These are phyloP conservation scores for Drosophila cyrtoloma DNA, from an alignment of 2,888 invertebrate species.

Conservation along the genomic window DNA sequence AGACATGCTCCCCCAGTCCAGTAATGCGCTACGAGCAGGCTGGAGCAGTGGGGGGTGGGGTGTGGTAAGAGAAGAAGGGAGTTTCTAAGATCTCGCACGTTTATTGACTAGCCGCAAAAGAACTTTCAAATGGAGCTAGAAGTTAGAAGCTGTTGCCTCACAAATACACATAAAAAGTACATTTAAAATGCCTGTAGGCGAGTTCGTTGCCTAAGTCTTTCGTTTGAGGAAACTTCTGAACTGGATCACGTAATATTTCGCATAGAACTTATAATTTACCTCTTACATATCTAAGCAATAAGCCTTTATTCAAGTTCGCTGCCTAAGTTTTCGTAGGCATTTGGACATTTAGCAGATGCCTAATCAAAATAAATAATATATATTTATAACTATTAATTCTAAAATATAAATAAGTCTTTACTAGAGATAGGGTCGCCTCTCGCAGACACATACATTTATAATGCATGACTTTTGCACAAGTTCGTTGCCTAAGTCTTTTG, in stretches of 20 bases:
- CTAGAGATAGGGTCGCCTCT: not conserved
- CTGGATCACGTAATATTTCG: constrained; percentile 8
- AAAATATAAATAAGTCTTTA: not conserved
- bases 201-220: constrained; percentile 77
- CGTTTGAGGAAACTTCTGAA: constrained; percentile 22
- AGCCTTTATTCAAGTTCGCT: constrained; percentile 8
- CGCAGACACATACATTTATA: not conserved
- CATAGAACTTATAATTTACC: not conserved
- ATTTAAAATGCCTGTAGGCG: constrained; percentile 13
- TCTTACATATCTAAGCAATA: not conserved
- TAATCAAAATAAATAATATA: not conserved
- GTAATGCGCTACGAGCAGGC: constrained; percentile 15
- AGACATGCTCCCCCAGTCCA: constrained; percentile 61
- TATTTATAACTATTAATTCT: not conserved
- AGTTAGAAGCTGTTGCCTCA: constrained; percentile 22
- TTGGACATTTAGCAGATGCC: too few species aligned
- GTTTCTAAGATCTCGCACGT: constrained; percentile 45
- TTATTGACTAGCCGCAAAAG: constrained; percentile 54
- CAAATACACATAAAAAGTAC: constrained; percentile 16
- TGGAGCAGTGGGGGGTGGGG: not conserved
- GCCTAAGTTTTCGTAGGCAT: constrained; percentile 10
- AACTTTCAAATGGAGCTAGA: constrained; percentile 51
- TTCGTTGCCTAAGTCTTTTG: constrained; percentile 63
- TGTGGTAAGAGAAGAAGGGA: not conserved
- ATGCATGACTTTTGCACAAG: constrained; percentile 13